These are phyloP conservation scores for Orchesella flavescens DNA, from an alignment of 2,888 invertebrate species.

Conservation along the genomic window DNA sequence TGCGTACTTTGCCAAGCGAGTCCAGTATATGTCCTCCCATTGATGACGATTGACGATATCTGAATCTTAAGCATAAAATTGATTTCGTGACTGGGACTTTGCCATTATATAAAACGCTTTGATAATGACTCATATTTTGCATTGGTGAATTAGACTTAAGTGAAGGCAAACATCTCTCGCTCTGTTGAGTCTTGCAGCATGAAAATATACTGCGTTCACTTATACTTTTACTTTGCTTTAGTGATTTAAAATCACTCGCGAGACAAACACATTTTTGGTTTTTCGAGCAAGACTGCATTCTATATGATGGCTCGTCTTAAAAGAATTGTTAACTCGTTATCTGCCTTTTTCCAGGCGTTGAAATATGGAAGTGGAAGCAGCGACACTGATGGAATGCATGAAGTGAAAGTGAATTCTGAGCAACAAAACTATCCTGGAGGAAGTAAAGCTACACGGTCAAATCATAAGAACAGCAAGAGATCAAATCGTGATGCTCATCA, in stretches of 20 bases:
- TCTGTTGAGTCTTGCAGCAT: neutral
- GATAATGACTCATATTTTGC: no score
- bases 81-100: slow-evolving; percentile 1
- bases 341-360: slow-evolving; percentile 68
- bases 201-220: neutral
- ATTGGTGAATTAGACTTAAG: no score
- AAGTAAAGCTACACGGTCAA: neutral
- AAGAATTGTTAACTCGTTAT: slow-evolving; percentile 58
- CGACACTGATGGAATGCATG: slow-evolving; percentile 5
- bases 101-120: neutral
- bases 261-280: no score
- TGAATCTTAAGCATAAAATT: no score
- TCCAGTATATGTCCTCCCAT: no score
- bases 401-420: neutral
- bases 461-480: neutral
- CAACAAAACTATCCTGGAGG: neutral
- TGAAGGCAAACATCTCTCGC: neutral
- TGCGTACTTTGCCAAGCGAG: no score
- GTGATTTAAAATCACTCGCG: no score
- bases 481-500: slow-evolving; percentile 3
- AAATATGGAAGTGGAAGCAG: slow-evolving; percentile 62
- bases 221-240: neutral
- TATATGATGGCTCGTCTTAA: slow-evolving; percentile 58
- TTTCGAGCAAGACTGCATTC: no score
- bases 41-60: no score